Percentiles rank a stretch among this genome's conserved stretches.
Conservation (phyloP, 2,888 invertebrate genomes). For the Erebia ligea region DNA sequence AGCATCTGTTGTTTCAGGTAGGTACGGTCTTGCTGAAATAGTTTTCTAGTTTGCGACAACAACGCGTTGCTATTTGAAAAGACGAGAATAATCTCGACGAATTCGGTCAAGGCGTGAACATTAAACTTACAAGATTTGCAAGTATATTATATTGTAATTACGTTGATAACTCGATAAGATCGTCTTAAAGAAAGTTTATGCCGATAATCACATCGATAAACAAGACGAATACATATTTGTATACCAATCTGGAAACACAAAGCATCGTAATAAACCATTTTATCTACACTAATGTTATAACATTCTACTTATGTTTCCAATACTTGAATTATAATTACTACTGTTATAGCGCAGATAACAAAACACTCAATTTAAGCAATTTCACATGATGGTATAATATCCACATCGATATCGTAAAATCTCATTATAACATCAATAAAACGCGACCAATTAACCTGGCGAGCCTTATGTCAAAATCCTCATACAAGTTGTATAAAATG, state of each 20-base stretch:
- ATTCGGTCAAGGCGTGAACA: conserved; percentile 26
- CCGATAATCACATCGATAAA: not conserved
- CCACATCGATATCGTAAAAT: too few species aligned
- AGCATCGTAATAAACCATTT: not conserved
- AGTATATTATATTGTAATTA: conserved; percentile 4
- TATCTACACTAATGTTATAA: too few species aligned
- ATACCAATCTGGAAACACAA: conserved; percentile 11
- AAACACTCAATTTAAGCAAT: too few species aligned
- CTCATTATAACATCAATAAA: too few species aligned
- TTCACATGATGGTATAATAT: too few species aligned
- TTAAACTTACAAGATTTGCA: conserved; percentile 14
- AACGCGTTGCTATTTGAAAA: conserved; percentile 11
- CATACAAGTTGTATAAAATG: too few species aligned
- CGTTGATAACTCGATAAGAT: not conserved
- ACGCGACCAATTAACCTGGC: too few species aligned
- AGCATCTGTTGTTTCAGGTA: not conserved
- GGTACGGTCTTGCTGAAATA: conserved; percentile 6
- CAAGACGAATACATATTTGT: not conserved
- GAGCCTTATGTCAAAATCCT: too few species aligned
- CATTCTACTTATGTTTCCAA: too few species aligned
- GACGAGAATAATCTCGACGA: conserved; percentile 21
- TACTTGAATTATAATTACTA: too few species aligned
- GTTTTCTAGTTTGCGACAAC: conserved; percentile 14
- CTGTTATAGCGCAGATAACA: too few species aligned
- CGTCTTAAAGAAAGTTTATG: too few species aligned